Evolutionary conservation across 2,888 invertebrate species (phyloP).

Genomic region (Onchidella celtica): DNA sequence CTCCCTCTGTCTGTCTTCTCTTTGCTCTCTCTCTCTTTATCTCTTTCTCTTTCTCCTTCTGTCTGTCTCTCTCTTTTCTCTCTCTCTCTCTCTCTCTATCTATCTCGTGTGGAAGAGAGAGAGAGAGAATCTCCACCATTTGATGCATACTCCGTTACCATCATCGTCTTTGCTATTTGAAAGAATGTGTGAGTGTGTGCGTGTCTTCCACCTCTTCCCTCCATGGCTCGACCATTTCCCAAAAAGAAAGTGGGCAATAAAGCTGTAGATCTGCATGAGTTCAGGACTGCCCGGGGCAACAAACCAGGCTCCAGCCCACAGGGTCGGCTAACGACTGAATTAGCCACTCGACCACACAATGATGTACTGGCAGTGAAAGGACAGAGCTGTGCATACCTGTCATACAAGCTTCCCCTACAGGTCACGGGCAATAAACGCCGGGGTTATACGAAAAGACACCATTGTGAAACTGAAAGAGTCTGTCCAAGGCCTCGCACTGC

Average conservation of each 20-base stretch:
- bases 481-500: too few relatives aligned
- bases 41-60: slow-evolving; percentile 10
- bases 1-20: too few relatives aligned
- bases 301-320: not conserved
- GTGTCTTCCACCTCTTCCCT: not conserved
- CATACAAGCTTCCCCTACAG: too few relatives aligned
- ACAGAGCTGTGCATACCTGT: too few relatives aligned
- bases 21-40: not conserved
- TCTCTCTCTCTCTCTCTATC: not conserved
- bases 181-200: too few relatives aligned
- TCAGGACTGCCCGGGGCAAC: not conserved
- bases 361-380: too few relatives aligned
- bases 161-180: not conserved
- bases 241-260: not conserved
- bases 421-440: too few relatives aligned
- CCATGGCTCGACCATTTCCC: too few relatives aligned
- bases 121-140: too few relatives aligned
- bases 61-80: not conserved
- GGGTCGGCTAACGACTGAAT: not conserved
- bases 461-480: too few relatives aligned
- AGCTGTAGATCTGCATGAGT: not conserved
- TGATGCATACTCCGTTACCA: not conserved
- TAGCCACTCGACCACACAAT: not conserved
- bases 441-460: too few relatives aligned
- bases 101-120: too few relatives aligned